Base-by-base conservation (phyloP, 2,113 vertebrate species). In the Callorhinus ursinus region DNA sequence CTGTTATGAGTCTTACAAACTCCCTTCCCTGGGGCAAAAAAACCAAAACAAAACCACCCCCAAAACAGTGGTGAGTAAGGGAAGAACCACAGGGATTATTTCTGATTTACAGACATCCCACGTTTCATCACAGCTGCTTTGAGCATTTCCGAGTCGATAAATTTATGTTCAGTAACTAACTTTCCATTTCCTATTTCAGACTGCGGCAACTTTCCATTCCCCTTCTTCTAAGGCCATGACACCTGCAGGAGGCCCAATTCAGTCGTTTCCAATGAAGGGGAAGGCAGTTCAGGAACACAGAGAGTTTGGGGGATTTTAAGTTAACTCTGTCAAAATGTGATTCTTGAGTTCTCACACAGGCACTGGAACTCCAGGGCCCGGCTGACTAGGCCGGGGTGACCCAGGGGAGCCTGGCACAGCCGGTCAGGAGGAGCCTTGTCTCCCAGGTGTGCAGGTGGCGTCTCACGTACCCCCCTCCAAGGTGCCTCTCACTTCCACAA, bases 111-210 rank as follows among this genome's bases (percentile, higher is more conserved):
- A 53, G 69, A 63, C 46, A 14, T 6, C 79, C 55, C 19, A 8
- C 19, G 53, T 72, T 95, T 91, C 57, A 80, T 88, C 81, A 81
- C 39, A 86, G 79, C 65, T 80, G 51, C 57, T 74, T 53, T 21
- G 88, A 91, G 42, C 55, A 74, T 76, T 93, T 93, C 51, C 65
- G 88, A 55, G 15, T 46, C 1, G 0, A 79, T 93, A 67, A 36
- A 51, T 72, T 55, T 97, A 69, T 22, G 5, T 65, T 79, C 77
- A 22, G 21, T 92, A 85, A 80, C 72, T 86, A 91, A 82, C 77
- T 95, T 95, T 83, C 97, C 85, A 83, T 81, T 95, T 96, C 89
- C 95, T 86, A 24, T 67, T 94, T 83, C 49, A 87, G 59, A 67
- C 61, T 57, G 15, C 0, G 0, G 61, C 93, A 67, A 33, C 55